Evolutionary conservation across 2,113 vertebrate genomes (phyloP), one percentile per base, ranked within the genome.

Genomic region (Tyto alba): DNA sequence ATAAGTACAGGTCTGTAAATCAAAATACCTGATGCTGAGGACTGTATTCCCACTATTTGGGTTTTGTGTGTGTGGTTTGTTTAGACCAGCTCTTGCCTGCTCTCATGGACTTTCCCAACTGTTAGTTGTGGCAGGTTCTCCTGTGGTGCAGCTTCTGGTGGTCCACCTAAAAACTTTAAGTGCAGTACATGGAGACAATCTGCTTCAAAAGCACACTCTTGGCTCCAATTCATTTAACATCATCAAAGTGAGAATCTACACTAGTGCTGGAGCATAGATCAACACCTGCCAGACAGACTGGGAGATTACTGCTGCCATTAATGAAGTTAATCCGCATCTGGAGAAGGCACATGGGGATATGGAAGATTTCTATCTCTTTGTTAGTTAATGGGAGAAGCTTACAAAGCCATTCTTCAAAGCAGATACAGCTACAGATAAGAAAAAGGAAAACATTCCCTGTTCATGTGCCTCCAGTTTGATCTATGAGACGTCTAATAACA

Each of bases 351-450:
- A 73, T 12, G 59, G 59, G 50, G 50, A 76, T 80, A 71, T 74
- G 75, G 88, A 90, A 96, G 95, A 94, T 90, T 82, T 69, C 63
- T 93, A 91, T 93, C 91, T 95, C 88, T 96, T 94, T 91, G 67
- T 96, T 85, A 93, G 78, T 88, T 91, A 96, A 89, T 63, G 63
- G 71, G 26, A 85, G 75, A 96, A 80, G 45, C 72, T 96, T 80
- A 83, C 82, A 85, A 96, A 88, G 50, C 59, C 50, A 25, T 66
- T 93, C 78, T 94, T 95, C 95, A 95, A 94, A 96, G 90, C 50
- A 95, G 85, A 94, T 76, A 82, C 25, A 74, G 88, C 63, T 63
- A 62, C 55, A 96, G 67, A 91, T 80, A 91, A 1, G 22, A 62
- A 88, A 95, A 91, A 85, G 47, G 47, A 87, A 96, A 95, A 89